These are phyloP conservation scores for Cirrhinus mrigala DNA, from an alignment of 2,797 vertebrate species.

Conservation along the genomic window DNA sequence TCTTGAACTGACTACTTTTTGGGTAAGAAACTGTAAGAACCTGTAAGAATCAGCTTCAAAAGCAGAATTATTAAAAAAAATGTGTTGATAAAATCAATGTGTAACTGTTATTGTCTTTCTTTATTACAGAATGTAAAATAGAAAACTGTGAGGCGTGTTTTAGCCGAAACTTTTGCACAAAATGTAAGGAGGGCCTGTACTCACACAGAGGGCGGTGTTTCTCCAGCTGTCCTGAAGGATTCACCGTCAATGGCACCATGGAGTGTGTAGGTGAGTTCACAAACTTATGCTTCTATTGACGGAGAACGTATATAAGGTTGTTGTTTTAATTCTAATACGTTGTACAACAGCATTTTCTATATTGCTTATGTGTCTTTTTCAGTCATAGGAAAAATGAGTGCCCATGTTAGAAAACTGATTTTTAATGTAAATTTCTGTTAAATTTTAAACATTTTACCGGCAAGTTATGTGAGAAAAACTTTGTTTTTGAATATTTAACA, in stretches of 20 bases:
- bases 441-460: neutral
- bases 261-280: conserved; percentile 91
- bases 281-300: too few species aligned
- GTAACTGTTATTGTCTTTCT: conserved; percentile 62
- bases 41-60: neutral
- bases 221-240: conserved; percentile 89
- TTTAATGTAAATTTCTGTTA: neutral
- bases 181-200: conserved; percentile 96
- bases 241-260: conserved; percentile 88
- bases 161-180: conserved; percentile 99
- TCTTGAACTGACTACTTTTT: conserved; percentile 16
- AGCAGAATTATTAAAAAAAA: neutral
- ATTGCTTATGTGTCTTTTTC: neutral
- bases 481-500: too few species aligned
- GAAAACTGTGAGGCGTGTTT: conserved; percentile 98
- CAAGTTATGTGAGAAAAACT: too few species aligned
- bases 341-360: neutral
- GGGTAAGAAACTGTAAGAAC: conserved; percentile 1
- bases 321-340: neutral
- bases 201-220: conserved; percentile 96
- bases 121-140: conserved; percentile 95
- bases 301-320: neutral
- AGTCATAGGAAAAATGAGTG: neutral
- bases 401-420: neutral
- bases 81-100: neutral